A percentile compares a stretch with the other conserved stretches of the same genome.
Evolutionary conservation across 2,113 vertebrate genomes (phyloP).

Genomic region (Gasterosteus aculeatus): DNA sequence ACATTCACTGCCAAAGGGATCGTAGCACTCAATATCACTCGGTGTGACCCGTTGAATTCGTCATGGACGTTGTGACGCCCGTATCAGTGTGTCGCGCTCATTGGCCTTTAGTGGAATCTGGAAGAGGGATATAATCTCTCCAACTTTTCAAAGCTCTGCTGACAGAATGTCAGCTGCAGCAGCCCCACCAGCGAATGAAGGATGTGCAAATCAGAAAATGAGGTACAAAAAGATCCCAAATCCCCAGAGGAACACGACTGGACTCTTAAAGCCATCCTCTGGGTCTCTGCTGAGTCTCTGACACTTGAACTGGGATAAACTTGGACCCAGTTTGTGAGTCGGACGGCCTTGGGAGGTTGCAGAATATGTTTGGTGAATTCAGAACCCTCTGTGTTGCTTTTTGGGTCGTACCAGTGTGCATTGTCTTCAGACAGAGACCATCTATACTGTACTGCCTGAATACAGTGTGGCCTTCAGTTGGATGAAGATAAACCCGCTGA

Average conservation of each 20-base stretch:
- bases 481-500: constrained; percentile 67
- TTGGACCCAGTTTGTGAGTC: constrained; percentile 73
- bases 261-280: constrained; percentile 60
- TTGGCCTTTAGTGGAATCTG: background rate
- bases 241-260: constrained; percentile 52
- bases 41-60: constrained; percentile 2
- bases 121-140: too few species aligned
- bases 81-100: background rate
- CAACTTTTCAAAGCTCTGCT: background rate
- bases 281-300: constrained; percentile 53
- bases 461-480: constrained; percentile 38
- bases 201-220: constrained; percentile 30
- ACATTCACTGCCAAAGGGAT: constrained; percentile 19
- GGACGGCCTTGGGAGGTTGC: constrained; percentile 62
- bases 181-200: constrained; percentile 6
- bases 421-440: constrained; percentile 67
- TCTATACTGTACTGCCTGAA: constrained; percentile 40
- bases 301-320: constrained; percentile 75
- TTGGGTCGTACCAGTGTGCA: constrained; percentile 69
- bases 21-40: constrained; percentile 1
- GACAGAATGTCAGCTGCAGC: constrained; percentile 14
- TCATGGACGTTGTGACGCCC: constrained; percentile 11
- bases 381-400: constrained; percentile 74
- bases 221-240: constrained; percentile 15
- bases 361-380: constrained; percentile 67